phyloP scores from a whole-genome alignment of 2,113 vertebrate species.

The Dolichallabes microphthalmus region DNA sequence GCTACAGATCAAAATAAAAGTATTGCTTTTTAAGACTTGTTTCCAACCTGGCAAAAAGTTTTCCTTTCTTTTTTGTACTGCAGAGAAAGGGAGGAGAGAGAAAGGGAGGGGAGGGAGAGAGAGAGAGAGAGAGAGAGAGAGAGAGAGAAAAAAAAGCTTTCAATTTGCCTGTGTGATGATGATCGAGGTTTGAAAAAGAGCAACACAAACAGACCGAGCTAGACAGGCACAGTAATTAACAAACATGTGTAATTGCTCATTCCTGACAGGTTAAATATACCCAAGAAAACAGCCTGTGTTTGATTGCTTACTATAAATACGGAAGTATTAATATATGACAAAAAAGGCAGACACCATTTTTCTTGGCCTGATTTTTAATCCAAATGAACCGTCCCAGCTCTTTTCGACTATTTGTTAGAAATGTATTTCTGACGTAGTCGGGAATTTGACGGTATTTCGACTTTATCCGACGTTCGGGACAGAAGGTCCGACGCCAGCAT shows the following conservation, averaged over 20 bases:
- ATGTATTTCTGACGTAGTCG: neutral
- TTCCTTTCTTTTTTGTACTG: neutral
- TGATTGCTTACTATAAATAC: slow-evolving; percentile 68
- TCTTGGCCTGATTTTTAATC: slow-evolving; percentile 38
- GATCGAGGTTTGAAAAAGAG: slow-evolving; percentile 67
- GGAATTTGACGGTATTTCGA: neutral
- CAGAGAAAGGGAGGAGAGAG: neutral
- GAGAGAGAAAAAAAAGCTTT: slow-evolving; percentile 66
- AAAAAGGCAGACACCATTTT: slow-evolving; percentile 48
- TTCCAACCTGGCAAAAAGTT: slow-evolving; percentile 16
- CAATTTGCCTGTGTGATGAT: slow-evolving; percentile 71
- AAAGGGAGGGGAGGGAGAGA: neutral
- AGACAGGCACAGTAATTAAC: slow-evolving; percentile 79
- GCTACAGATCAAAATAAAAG: neutral
- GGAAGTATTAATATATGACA: slow-evolving; percentile 59
- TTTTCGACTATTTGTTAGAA: slow-evolving; percentile 34
- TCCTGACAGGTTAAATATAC: slow-evolving; percentile 76
- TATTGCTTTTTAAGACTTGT: slow-evolving; percentile 11
- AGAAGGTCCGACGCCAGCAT: slow-evolving; percentile 12
- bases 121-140: slow-evolving; percentile 44
- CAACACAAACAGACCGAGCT: slow-evolving; percentile 75
- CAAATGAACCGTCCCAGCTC: slow-evolving; percentile 35
- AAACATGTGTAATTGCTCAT: slow-evolving; percentile 79
- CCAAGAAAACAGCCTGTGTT: slow-evolving; percentile 72
- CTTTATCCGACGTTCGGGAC: slow-evolving; percentile 12